Evolutionary conservation across 2,797 vertebrate genomes (phyloP), one percentile per base, ranked within the genome.

Genomic region (Steatocranus sp.): DNA sequence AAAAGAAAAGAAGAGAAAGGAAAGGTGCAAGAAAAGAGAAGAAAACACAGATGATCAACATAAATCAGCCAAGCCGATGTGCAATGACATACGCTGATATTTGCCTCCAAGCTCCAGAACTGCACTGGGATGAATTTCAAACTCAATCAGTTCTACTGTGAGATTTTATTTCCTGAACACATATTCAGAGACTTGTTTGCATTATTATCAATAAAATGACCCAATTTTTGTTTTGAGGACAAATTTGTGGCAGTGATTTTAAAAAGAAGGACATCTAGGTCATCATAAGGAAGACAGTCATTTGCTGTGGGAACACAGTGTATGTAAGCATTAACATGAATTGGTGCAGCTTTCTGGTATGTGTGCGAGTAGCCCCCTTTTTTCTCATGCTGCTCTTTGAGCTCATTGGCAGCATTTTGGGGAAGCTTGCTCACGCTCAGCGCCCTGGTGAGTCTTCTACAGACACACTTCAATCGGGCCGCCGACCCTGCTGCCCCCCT

Each of bases 381-480:
- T 89, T 88, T 92, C 87, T 86, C 91, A 91, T 93, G 92, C 90
- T 89, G 91, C 88, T 92, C 91, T 93, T 90, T 91, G 90, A 94
- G 91, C 91, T 92, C 81, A 89, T 92, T 93, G 93, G 91, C 94
- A 93, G 82, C 88, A 27, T 77, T 91, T 91, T 91, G 85, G 88
- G 63, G 86, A 86, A 88, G 90, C 89, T 48, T 91, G 89, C 93
- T 94, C 93, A 92, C 89, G 89, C 94, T 94, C 91, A 87, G 86
- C 83, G 63, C 81, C 58, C 91, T 92, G 89, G 80, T 88, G 92
- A 89, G 79, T 82, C 91, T 92, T 91, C 88, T 46, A 92, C 92
- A 86, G 91, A 93, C 87, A 79, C 80, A 89, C 92, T 93, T 96
- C 94, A 95, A 95, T 92, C 23, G 41, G 49, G 54, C 93, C 84